phyloP scores from a whole-genome alignment of 1,140 invertebrate species.

The Orchesella cincta region DNA sequence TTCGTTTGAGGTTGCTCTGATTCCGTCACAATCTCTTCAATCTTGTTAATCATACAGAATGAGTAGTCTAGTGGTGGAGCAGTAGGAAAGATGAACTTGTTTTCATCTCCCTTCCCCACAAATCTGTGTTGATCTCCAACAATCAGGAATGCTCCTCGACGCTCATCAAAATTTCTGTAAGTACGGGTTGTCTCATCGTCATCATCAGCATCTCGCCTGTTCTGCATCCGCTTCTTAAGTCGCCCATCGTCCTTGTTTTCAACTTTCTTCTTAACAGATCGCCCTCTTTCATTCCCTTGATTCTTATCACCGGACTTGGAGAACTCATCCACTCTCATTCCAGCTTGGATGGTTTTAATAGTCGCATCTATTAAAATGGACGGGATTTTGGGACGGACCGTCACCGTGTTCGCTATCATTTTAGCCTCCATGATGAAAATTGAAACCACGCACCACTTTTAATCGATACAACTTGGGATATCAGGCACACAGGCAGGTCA shows the following conservation, averaged over 20 bases:
- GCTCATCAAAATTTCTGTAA: slow-evolving; percentile 42
- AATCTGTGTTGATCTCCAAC: slow-evolving; percentile 48
- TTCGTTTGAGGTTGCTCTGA: slow-evolving; percentile 22
- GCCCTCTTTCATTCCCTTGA: not conserved
- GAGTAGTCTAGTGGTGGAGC: slow-evolving; percentile 49
- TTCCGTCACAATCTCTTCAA: slow-evolving; percentile 30
- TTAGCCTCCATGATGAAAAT: slow-evolving; percentile 25
- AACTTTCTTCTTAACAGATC: slow-evolving; percentile 7
- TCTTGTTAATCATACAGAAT: slow-evolving; percentile 38
- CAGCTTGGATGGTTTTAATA: slow-evolving; percentile 39
- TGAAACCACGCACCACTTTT: too few species aligned
- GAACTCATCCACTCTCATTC: slow-evolving; percentile 40
- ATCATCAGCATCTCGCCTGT: not conserved
- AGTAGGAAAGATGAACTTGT: slow-evolving; percentile 33
- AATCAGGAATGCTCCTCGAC: slow-evolving; percentile 44
- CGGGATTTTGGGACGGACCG: slow-evolving; percentile 35
- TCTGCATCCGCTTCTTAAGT: not conserved
- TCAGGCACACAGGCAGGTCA: too few species aligned
- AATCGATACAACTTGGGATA: too few species aligned
- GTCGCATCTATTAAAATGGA: slow-evolving; percentile 42
- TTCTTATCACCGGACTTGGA: not conserved
- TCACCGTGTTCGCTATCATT: slow-evolving; percentile 12
- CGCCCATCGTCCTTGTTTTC: not conserved
- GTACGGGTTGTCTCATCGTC: slow-evolving; percentile 3
- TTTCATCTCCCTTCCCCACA: not conserved